Base-by-base conservation (phyloP, 2,888 invertebrate species). In the Macrosiphum euphorbiae region DNA sequence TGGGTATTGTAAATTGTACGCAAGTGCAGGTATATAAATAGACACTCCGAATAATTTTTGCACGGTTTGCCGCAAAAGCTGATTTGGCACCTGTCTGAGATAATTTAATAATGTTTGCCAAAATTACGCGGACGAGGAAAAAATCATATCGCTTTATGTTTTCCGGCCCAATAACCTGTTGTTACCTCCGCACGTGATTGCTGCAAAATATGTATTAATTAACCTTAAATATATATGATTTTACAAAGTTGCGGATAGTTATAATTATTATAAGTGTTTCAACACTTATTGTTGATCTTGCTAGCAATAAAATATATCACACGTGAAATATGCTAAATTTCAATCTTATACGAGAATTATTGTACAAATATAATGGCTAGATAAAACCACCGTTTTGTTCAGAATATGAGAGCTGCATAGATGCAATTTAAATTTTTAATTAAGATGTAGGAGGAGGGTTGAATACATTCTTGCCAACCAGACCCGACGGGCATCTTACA, bases 11-110 rank as follows among this genome's bases (percentile, higher is more conserved):
- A 44, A 5, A 44, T 28, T 78, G 78, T 35, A 78, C 58, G 58
- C 78, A 35, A 86, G 58, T 86, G 47, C 26, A 7, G 58, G 86
- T 86, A 91, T 91, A 91, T 91, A 91, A 86, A 91, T 86, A 78
- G 78, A 35, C 35, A 91, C 44, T 86, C 35, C 91, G 7, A 58
- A 58, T 91, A n/a, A 86, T 58, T 86, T 91, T 91, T 35, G 86
- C 58, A 86, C 91, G 58, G 86, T 61, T 91, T 50, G 13, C 58
- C 58, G 58, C 41, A 26, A 35, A 16, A 86, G 58, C 35, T 16
- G 58, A 91, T 47, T 91, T 91, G 86, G 91, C 91, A 86, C 35
- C 26, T 91, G 44, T 0, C 2, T 10, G n/a, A 28, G 13, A 41
- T 58, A n/a, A 58, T n/a, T 58, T 58, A 8, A 47, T n/a, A 26